phyloP scores from a whole-genome alignment of 35 echinoderm and acorn worm species.

The Eucidaris tribuloides region DNA sequence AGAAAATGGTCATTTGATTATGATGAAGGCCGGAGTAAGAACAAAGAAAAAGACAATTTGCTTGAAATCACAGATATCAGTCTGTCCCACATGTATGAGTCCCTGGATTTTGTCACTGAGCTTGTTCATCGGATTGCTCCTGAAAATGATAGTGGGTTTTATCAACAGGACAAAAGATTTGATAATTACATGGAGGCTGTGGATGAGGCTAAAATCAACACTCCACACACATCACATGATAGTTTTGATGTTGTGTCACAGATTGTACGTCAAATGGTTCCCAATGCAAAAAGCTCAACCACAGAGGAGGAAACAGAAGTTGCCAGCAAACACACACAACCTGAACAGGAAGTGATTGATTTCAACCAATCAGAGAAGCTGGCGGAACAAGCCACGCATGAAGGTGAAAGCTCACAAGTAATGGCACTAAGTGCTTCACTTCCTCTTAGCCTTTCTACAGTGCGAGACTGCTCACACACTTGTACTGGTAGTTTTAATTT shows the following conservation, averaged over 20 bases:
- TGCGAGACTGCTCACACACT: neutral
- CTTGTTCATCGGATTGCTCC: conserved; percentile 36
- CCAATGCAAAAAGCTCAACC: neutral
- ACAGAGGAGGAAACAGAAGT: conserved; percentile 13
- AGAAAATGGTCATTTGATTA: neutral
- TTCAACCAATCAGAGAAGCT: conserved; percentile 18
- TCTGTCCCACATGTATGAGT: conserved; percentile 88
- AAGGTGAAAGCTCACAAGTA: neutral
- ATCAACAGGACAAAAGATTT: neutral
- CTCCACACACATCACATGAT: neutral
- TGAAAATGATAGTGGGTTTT: neutral
- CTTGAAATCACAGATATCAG: conserved; percentile 83
- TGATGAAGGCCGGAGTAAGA: neutral
- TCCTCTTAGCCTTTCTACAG: neutral
- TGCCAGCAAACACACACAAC: neutral
- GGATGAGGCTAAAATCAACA: neutral
- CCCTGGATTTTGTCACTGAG: conserved; percentile 88
- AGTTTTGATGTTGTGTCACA: conserved; percentile 19
- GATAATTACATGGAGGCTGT: neutral
- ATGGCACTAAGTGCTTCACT: conserved; percentile 20
- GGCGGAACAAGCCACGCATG: neutral
- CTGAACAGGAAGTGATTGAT: conserved; percentile 10
- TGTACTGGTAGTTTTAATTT: conserved; percentile 39
- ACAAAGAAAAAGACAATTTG: conserved; percentile 47
- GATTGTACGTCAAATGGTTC: conserved; percentile 19